Evolutionary conservation across 2,797 vertebrate species (phyloP).

Genomic region (Cirrhinus mrigala): DNA sequence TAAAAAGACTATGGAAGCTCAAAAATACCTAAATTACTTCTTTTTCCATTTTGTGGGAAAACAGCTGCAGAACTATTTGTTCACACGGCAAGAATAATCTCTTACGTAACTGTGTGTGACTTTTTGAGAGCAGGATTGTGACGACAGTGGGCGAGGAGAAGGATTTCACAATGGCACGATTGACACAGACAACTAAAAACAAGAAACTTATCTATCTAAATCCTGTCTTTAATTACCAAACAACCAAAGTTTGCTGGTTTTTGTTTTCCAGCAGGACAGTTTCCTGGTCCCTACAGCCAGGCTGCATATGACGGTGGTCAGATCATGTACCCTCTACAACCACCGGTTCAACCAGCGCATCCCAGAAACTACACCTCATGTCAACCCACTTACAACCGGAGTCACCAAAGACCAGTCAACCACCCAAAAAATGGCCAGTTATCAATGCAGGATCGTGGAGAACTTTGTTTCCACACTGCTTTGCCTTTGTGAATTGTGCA

Average conservation of each 20-base stretch:
- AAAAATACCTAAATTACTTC: not conserved
- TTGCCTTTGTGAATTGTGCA: too few relatives aligned
- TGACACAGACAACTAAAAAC: not conserved
- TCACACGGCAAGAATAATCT: too few relatives aligned
- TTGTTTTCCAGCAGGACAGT: too few relatives aligned
- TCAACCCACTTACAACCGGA: conserved; percentile 91
- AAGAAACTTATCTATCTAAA: not conserved
- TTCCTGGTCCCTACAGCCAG: conserved; percentile 64
- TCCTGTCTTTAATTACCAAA: too few relatives aligned
- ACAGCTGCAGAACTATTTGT: not conserved
- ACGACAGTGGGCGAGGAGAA: too few relatives aligned
- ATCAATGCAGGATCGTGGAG: too few relatives aligned
- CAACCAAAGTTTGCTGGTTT: not conserved
- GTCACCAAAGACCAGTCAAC: conserved; percentile 75
- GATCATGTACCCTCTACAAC: conserved; percentile 51
- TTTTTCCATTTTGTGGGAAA: not conserved
- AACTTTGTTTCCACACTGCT: too few relatives aligned
- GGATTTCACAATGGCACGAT: too few relatives aligned
- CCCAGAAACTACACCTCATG: conserved; percentile 62
- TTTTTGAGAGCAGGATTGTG: too few relatives aligned
- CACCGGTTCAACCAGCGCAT: conserved; percentile 5
- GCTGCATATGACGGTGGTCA: conserved; percentile 71
- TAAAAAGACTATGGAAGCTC: too few relatives aligned
- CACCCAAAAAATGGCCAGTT: conserved; percentile 43
- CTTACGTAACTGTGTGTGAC: too few relatives aligned